These are phyloP conservation scores for Nezara viridula DNA, from an alignment of 2,888 invertebrate genomes.

Conservation along the genomic window DNA sequence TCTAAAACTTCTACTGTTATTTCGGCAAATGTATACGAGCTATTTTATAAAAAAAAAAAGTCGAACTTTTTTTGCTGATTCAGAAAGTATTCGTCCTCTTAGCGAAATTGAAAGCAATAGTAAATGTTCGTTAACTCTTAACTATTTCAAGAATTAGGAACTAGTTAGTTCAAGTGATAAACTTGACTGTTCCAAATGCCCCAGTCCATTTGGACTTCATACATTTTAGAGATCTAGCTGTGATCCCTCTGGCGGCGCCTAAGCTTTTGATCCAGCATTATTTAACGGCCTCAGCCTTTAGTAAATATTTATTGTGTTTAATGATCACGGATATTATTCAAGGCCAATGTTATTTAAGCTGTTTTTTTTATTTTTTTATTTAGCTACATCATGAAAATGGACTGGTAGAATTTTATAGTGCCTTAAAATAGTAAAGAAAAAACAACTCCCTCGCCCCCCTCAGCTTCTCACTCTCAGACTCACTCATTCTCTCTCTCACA, in stretches of 20 bases:
- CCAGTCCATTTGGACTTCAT: constrained; percentile 6
- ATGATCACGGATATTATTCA: neutral
- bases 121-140: neutral
- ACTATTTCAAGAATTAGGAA: neutral
- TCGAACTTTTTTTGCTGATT: too few species aligned
- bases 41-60: too few species aligned
- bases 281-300: neutral
- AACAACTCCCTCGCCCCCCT: too few species aligned
- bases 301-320: constrained; percentile 6
- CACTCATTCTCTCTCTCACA: too few species aligned
- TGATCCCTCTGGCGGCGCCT: neutral
- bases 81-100: too few species aligned
- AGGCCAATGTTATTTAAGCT: neutral
- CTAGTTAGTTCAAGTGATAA: neutral
- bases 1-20: too few species aligned
- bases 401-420: too few species aligned
- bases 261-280: constrained; percentile 30
- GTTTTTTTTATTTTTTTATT: neutral
- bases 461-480: too few species aligned
- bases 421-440: too few species aligned
- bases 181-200: neutral
- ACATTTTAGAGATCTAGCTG: neutral
- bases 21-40: too few species aligned
- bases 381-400: too few species aligned
- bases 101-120: neutral